Conservation (phyloP, 2,888 invertebrate species). For the Catotricha subobsoleta region DNA sequence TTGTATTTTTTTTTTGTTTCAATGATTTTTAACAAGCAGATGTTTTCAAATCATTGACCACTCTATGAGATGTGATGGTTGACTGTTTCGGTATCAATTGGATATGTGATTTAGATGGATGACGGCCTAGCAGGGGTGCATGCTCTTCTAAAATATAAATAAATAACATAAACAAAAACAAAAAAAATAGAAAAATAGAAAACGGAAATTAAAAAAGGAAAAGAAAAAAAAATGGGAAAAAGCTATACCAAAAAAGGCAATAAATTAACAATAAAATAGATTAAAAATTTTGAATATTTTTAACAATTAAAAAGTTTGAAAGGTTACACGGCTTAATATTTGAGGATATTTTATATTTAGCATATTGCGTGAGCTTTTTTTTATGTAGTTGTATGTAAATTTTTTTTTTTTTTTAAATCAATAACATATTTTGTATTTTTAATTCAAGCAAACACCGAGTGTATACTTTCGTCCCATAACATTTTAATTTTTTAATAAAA, state of each 20-base stretch:
- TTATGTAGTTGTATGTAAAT: not conserved
- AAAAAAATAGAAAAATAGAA: slow-evolving; percentile 16
- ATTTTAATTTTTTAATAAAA: too few relatives aligned
- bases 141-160: slow-evolving; percentile 38
- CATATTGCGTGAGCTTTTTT: not conserved
- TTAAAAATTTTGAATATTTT: too few relatives aligned
- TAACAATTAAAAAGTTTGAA: not conserved
- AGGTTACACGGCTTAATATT: too few relatives aligned
- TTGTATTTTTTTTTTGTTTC: slow-evolving; percentile 9
- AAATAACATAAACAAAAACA: too few relatives aligned
- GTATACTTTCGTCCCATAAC: too few relatives aligned
- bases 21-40: slow-evolving; percentile 15
- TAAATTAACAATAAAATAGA: not conserved
- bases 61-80: slow-evolving; percentile 11
- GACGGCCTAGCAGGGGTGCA: slow-evolving; percentile 34
- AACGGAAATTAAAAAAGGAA: slow-evolving; percentile 15
- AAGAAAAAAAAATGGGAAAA: slow-evolving; percentile 17
- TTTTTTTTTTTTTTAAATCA: too few relatives aligned
- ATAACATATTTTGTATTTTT: too few relatives aligned
- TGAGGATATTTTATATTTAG: too few relatives aligned
- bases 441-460: too few relatives aligned
- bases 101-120: slow-evolving; percentile 17
- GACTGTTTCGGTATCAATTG: slow-evolving; percentile 8
- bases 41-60: slow-evolving; percentile 12
- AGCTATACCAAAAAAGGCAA: slow-evolving; percentile 10